A percentile compares a stretch with the other conserved stretches of the same genome.
Conservation (phyloP, 2,888 invertebrate species). For the Heliconius charithonia region DNA sequence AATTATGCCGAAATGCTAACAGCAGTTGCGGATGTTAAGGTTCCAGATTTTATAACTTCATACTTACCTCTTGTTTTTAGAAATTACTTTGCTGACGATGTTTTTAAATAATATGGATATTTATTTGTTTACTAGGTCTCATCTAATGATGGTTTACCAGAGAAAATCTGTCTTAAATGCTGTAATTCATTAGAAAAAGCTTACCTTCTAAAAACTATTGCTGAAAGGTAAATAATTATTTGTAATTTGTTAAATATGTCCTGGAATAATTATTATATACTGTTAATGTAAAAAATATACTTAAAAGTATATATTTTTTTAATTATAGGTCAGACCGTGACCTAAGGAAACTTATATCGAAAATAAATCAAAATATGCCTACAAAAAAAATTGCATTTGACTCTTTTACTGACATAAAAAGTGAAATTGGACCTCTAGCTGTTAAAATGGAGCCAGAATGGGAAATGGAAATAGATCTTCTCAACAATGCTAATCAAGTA, state of each 20-base stretch:
- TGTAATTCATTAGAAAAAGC: conserved; percentile 77
- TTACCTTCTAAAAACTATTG: conserved; percentile 76
- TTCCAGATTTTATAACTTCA: conserved; percentile 49
- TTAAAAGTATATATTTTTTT: conserved; percentile 2
- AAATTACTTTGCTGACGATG: not conserved
- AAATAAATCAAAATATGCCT: conserved; percentile 59
- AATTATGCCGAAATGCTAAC: conserved; percentile 82
- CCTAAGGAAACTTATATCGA: conserved; percentile 65
- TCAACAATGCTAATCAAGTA: conserved; percentile 51
- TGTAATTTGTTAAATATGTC: not conserved
- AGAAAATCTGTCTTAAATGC: conserved; percentile 76
- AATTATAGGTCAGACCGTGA: conserved; percentile 70
- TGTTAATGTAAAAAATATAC: not conserved
- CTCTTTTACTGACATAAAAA: conserved; percentile 77
- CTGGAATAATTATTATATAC: not conserved
- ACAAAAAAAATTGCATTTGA: conserved; percentile 80
- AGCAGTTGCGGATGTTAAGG: conserved; percentile 79
- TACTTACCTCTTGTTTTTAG: not conserved
- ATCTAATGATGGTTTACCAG: conserved; percentile 77
- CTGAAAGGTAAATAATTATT: conserved; percentile 67
- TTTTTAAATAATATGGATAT: not conserved
- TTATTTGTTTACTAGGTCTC: conserved; percentile 61
- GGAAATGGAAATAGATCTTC: conserved; percentile 75
- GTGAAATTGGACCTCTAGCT: conserved; percentile 73
- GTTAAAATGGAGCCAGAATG: conserved; percentile 76